Conservation (phyloP, 2,797 vertebrate genomes). For the Hoplostethus atlanticus region DNA sequence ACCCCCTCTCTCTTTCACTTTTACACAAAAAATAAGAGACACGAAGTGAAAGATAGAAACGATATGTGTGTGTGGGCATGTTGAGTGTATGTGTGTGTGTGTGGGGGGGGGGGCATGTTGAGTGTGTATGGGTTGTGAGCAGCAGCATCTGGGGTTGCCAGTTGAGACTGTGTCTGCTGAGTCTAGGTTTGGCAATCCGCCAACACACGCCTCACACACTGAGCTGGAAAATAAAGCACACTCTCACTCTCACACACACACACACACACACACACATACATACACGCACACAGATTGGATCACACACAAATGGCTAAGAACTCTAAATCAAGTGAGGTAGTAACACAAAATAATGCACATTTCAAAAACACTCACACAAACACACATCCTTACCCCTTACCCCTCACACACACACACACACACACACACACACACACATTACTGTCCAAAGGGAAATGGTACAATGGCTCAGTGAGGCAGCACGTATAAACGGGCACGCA, state of each 20-base stretch:
- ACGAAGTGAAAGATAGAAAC: slow-evolving; percentile 31
- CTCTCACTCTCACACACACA: neutral
- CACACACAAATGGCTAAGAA: slow-evolving; percentile 37
- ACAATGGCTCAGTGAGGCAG: too few species aligned
- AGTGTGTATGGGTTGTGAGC: slow-evolving; percentile 37
- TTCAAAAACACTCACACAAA: slow-evolving; percentile 12
- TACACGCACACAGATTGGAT: slow-evolving; percentile 3
- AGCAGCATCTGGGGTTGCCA: slow-evolving; percentile 60
- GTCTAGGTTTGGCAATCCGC: slow-evolving; percentile 60
- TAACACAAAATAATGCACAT: slow-evolving; percentile 5
- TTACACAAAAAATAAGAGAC: slow-evolving; percentile 28
- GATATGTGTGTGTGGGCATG: too few species aligned
- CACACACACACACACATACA: slow-evolving; percentile 25
- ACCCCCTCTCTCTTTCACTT: slow-evolving; percentile 14
- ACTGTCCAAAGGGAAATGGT: too few species aligned
- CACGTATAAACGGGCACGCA: neutral
- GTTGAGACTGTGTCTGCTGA: slow-evolving; percentile 63
- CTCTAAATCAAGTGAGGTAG: slow-evolving; percentile 47
- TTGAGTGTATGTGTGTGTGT: too few species aligned
- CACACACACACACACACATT: neutral
- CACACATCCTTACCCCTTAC: slow-evolving; percentile 22
- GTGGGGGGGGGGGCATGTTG: neutral
- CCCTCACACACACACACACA: neutral
- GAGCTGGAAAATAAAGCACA: slow-evolving; percentile 49
- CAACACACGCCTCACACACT: slow-evolving; percentile 57